These are phyloP conservation scores for Brotula barbata DNA, from an alignment of 2,797 vertebrate genomes.

Conservation along the genomic window DNA sequence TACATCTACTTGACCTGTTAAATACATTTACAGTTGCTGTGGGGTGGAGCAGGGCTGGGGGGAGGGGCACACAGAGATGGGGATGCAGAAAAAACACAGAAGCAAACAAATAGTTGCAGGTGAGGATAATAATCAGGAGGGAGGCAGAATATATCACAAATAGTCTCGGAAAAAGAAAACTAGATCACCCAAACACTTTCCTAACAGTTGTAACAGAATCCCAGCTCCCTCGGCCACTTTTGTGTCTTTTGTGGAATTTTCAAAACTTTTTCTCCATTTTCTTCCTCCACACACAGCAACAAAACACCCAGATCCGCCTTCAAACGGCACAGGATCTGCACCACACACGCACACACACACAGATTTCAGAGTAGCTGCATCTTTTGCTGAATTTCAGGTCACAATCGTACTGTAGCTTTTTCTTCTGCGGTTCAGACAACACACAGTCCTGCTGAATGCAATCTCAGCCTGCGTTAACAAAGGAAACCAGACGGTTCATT, in stretches of 20 bases:
- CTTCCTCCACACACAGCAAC: slow-evolving; percentile 62
- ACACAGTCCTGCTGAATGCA: slow-evolving; percentile 39
- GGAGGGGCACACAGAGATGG: slow-evolving; percentile 62
- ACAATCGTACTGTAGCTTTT: slow-evolving; percentile 34
- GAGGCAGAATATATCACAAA: slow-evolving; percentile 75
- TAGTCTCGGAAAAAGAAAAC: slow-evolving; percentile 73
- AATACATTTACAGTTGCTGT: slow-evolving; percentile 85
- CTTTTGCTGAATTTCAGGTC: slow-evolving; percentile 56
- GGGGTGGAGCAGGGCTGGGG: slow-evolving; percentile 58
- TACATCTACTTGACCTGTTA: slow-evolving; percentile 85
- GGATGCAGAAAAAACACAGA: slow-evolving; percentile 81
- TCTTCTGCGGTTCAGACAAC: slow-evolving; percentile 44
- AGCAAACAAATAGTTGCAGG: slow-evolving; percentile 79
- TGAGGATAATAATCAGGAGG: slow-evolving; percentile 67
- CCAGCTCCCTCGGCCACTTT: slow-evolving; percentile 42
- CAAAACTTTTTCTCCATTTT: slow-evolving; percentile 42
- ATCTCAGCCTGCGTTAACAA: slow-evolving; percentile 30
- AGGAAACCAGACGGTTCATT: slow-evolving; percentile 27
- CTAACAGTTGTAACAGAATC: slow-evolving; percentile 70
- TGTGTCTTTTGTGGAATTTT: slow-evolving; percentile 53
- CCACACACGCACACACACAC: slow-evolving; percentile 59
- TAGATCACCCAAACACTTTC: slow-evolving; percentile 71
- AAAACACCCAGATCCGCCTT: slow-evolving; percentile 70
- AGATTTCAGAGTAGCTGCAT: slow-evolving; percentile 63
- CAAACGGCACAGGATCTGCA: slow-evolving; percentile 66